Conservation (phyloP, 2,888 invertebrate genomes). For the Harmothoe impar region DNA sequence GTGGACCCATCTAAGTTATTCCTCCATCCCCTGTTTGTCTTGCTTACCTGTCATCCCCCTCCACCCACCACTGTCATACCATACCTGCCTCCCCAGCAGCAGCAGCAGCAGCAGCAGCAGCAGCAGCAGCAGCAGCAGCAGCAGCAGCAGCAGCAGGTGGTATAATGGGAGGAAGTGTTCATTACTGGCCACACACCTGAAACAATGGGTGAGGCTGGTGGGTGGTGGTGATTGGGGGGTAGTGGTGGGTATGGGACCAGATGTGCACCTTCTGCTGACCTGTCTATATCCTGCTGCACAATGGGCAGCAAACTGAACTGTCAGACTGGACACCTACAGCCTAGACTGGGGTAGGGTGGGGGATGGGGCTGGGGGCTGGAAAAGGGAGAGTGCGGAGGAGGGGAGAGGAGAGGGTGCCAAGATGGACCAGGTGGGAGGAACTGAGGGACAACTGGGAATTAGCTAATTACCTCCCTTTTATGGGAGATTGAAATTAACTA, state of each 20-base stretch:
- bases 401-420: no score
- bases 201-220: constrained; percentile 24
- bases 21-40: not conserved
- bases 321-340: not conserved
- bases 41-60: not conserved
- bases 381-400: no score
- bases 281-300: not conserved
- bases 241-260: not conserved
- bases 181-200: constrained; percentile 15
- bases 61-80: no score
- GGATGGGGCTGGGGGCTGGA: no score
- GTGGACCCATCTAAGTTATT: no score
- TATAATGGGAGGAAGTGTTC: constrained; percentile 2
- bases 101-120: no score
- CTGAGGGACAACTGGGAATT: not conserved
- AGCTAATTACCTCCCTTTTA: not conserved
- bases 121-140: no score
- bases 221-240: not conserved
- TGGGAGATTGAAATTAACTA: not conserved
- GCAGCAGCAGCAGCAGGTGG: no score
- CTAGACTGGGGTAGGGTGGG: not conserved
- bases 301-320: not conserved
- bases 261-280: not conserved
- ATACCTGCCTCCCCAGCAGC: not conserved
- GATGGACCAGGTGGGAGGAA: not conserved